phyloP scores from a whole-genome alignment of 2,797 vertebrate species.

The Aotus griseimembra region DNA sequence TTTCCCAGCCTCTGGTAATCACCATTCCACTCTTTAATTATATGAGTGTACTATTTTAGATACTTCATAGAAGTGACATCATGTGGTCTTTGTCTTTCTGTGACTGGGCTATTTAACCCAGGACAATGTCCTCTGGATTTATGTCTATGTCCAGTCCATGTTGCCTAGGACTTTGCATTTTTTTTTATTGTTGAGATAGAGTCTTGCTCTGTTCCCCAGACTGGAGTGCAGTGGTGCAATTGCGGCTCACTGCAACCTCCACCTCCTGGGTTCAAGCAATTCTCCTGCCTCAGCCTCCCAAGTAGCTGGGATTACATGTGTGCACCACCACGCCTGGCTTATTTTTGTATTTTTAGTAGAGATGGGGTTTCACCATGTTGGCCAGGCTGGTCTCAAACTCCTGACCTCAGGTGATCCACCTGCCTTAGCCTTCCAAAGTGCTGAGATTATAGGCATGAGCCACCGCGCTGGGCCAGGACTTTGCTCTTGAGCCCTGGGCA shows the following conservation, averaged over 20 bases:
- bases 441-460: not conserved
- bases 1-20: not conserved
- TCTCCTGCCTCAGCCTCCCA: not conserved
- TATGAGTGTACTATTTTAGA: not conserved
- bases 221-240: not conserved
- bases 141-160: not conserved
- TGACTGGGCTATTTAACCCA: not conserved
- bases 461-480: rapidly evolving
- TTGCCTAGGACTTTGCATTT: not conserved
- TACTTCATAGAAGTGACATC: not conserved
- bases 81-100: not conserved
- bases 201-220: not conserved
- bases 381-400: too few species aligned
- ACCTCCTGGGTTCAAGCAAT: not conserved
- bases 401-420: too few species aligned
- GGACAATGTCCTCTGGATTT: not conserved
- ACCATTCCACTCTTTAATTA: not conserved
- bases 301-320: not conserved
- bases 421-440: not conserved
- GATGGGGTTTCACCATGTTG: not conserved
- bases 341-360: not conserved
- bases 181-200: not conserved
- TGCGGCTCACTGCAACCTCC: not conserved
- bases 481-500: not conserved
- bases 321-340: not conserved